These are phyloP conservation scores for Zaprionus obscuricornis DNA, from an alignment of 2,888 invertebrate genomes.

Conservation along the genomic window DNA sequence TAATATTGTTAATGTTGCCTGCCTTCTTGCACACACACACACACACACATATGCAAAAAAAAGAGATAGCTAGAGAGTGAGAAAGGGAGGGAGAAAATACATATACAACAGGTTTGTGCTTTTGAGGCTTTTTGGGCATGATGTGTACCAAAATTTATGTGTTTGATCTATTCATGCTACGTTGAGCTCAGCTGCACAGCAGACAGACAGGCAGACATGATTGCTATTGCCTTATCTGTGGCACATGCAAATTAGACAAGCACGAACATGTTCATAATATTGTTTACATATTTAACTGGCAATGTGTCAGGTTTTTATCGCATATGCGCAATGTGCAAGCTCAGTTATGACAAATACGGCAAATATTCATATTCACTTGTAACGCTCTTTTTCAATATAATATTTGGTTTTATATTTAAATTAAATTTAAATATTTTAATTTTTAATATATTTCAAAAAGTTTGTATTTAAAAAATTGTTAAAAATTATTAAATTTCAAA, in stretches of 20 bases:
- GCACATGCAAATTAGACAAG: constrained; percentile 59
- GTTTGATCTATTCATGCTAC: constrained; percentile 74
- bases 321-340: constrained; percentile 1
- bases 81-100: too few species aligned
- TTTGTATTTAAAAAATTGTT: too few species aligned
- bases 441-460: not conserved
- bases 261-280: constrained; percentile 37
- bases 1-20: constrained; percentile 39
- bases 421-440: too few species aligned
- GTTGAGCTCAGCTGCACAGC: constrained; percentile 44
- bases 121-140: constrained; percentile 8
- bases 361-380: too few species aligned
- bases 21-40: constrained; percentile 17
- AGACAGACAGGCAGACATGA: constrained; percentile 21
- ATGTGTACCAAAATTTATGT: constrained; percentile 49
- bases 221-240: constrained; percentile 47
- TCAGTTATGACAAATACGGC: not conserved
- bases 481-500: too few species aligned
- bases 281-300: constrained; percentile 49
- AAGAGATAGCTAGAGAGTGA: too few species aligned
- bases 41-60: constrained; percentile 19
- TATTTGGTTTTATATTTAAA: too few species aligned
- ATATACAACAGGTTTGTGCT: constrained; percentile 3
- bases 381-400: too few species aligned
- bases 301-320: constrained; percentile 24